These are phyloP conservation scores for Dasypus novemcinctus DNA, from an alignment of 2,113 vertebrate species.

Conservation along the genomic window DNA sequence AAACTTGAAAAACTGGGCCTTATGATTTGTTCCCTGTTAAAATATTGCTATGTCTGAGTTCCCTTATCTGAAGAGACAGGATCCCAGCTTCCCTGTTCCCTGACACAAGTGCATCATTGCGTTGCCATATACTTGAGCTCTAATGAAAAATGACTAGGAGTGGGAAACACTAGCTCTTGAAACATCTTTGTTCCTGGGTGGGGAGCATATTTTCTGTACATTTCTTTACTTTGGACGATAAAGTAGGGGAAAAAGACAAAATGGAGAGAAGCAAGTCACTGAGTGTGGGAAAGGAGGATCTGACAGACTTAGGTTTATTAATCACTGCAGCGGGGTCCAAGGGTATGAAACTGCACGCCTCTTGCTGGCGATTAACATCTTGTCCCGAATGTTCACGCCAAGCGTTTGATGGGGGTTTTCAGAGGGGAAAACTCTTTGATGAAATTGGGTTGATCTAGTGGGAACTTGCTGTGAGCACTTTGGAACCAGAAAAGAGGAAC, in stretches of 20 bases:
- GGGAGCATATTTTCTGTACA: fast-evolving
- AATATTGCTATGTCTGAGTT: fast-evolving
- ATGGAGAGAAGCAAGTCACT: neutral
- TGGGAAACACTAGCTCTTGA: fast-evolving
- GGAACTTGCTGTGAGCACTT: slow-evolving; percentile 81
- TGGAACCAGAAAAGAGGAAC: slow-evolving; percentile 84
- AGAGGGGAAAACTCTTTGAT: slow-evolving; percentile 83
- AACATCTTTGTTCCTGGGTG: fast-evolving
- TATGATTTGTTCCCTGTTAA: fast-evolving
- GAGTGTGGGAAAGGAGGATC: neutral
- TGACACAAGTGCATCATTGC: fast-evolving
- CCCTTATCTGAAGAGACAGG: fast-evolving
- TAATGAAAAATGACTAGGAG: too few relatives aligned
- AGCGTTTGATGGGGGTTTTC: slow-evolving; percentile 63
- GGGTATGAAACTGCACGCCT: slow-evolving; percentile 72
- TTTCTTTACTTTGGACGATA: neutral
- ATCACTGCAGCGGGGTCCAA: slow-evolving; percentile 62
- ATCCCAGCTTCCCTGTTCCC: fast-evolving
- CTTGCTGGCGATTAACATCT: slow-evolving; percentile 81
- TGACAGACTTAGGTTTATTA: slow-evolving; percentile 70
- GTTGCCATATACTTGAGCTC: fast-evolving
- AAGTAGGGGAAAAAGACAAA: neutral
- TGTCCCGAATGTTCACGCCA: slow-evolving; percentile 67
- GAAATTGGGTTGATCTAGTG: slow-evolving; percentile 79
- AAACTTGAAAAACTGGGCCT: fast-evolving